Evolutionary conservation across 2,888 invertebrate genomes (phyloP).

Genomic region (Eurytoma californica): DNA sequence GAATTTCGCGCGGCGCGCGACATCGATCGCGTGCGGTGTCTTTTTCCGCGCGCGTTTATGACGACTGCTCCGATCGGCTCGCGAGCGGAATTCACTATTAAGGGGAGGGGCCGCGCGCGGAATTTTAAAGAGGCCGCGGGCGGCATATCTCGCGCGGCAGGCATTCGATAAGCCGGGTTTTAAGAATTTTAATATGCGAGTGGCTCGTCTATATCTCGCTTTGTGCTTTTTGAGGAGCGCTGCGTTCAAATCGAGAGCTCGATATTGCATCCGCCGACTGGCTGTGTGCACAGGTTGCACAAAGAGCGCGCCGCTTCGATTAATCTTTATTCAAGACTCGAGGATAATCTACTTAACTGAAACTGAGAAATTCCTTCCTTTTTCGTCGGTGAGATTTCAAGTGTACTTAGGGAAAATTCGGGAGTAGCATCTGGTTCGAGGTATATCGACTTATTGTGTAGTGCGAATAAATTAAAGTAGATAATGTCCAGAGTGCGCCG

Average conservation of each 20-base stretch:
- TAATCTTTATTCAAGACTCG: too few relatives aligned
- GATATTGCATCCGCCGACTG: too few relatives aligned
- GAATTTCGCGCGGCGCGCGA: not conserved
- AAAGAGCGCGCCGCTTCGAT: not conserved
- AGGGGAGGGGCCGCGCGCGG: not conserved
- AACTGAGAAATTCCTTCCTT: not conserved
- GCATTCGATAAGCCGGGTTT: not conserved
- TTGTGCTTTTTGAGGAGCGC: too few relatives aligned
- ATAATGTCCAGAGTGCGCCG: not conserved
- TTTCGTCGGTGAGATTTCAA: not conserved
- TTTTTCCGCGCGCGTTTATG: not conserved
- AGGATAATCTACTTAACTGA: not conserved
- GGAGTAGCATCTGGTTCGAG: not conserved
- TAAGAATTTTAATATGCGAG: not conserved
- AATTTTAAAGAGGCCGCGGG: slow-evolving; percentile 27
- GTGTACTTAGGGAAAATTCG: not conserved
- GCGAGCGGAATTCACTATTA: slow-evolving; percentile 17
- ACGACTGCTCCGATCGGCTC: not conserved
- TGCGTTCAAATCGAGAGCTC: too few relatives aligned
- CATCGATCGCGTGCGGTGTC: not conserved
- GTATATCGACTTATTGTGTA: not conserved
- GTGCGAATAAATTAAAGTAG: slow-evolving; percentile 24
- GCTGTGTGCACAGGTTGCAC: not conserved
- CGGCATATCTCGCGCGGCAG: not conserved
- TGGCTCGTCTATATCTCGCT: not conserved